Evolutionary conservation across 2,888 invertebrate genomes (phyloP).

Genomic region (Andrena bucephala): DNA sequence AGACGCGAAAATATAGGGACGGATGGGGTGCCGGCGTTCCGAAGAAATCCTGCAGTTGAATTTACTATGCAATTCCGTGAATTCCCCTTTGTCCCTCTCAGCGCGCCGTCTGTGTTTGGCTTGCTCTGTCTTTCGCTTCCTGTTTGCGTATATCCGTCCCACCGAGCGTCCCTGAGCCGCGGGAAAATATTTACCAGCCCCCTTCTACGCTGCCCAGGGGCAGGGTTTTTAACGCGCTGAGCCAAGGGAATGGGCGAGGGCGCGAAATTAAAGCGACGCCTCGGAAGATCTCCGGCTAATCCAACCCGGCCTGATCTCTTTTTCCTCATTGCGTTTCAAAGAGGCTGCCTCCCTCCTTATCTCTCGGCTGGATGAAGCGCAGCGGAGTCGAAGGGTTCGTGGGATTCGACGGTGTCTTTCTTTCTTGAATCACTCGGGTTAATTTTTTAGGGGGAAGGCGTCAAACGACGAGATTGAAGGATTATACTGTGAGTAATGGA

Average conservation of each 20-base stretch:
- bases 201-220: not conserved
- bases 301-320: conserved; percentile 43
- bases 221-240: conserved; percentile 40
- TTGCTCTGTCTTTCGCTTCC: conserved; percentile 9
- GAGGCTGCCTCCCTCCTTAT: conserved; percentile 6
- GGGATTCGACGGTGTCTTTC: not conserved
- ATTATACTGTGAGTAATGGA: too few species aligned
- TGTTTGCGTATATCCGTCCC: conserved; percentile 12
- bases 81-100: not conserved
- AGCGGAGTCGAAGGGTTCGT: not conserved
- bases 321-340: conserved; percentile 43
- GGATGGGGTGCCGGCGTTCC: not conserved
- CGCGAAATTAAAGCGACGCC: conserved; percentile 60
- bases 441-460: not conserved
- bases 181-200: conserved; percentile 55
- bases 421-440: not conserved
- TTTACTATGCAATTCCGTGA: conserved; percentile 44
- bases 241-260: conserved; percentile 30
- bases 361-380: not conserved
- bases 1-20: not conserved
- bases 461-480: not conserved
- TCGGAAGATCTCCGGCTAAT: conserved; percentile 31
- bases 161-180: conserved; percentile 9
- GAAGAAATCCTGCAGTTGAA: conserved; percentile 16
- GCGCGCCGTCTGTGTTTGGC: conserved; percentile 7